Conservation (phyloP, 2,888 invertebrate genomes). For the Quadroppia sp. region DNA sequence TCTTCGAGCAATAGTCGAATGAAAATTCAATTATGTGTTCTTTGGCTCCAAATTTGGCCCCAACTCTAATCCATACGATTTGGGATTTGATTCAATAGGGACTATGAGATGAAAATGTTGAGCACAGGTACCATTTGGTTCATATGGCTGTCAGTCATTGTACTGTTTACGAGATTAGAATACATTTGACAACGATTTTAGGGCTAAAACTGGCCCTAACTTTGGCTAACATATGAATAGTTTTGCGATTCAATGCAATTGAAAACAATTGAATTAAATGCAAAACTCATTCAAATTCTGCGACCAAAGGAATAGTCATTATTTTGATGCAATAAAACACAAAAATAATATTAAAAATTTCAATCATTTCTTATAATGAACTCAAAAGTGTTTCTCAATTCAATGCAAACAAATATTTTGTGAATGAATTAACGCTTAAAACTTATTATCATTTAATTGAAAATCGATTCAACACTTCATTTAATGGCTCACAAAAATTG, state of each 20-base stretch:
- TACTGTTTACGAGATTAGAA: neutral
- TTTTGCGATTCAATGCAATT: too few species aligned
- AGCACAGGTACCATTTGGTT: neutral
- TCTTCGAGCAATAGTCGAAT: neutral
- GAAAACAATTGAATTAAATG: too few species aligned
- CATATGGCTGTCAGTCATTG: neutral
- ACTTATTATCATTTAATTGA: neutral
- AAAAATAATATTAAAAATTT: too few species aligned
- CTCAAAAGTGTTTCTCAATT: neutral
- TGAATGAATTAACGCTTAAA: neutral
- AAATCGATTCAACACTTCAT: neutral
- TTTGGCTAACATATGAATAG: too few species aligned
- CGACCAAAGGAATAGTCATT: too few species aligned
- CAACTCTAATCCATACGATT: neutral
- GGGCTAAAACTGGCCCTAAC: neutral
- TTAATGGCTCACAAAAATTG: neutral
- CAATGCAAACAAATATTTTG: neutral
- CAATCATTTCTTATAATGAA: too few species aligned
- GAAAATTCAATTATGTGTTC: slow-evolving; percentile 26
- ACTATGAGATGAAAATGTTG: neutral
- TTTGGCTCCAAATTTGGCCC: neutral
- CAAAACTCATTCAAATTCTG: too few species aligned
- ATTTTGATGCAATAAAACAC: too few species aligned
- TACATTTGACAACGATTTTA: neutral
- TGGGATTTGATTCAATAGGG: neutral